Percentiles rank a stretch among this genome's conserved stretches.
Evolutionary conservation across 2,888 invertebrate genomes (phyloP).

Genomic region (Rotaria magnacalcarata): DNA sequence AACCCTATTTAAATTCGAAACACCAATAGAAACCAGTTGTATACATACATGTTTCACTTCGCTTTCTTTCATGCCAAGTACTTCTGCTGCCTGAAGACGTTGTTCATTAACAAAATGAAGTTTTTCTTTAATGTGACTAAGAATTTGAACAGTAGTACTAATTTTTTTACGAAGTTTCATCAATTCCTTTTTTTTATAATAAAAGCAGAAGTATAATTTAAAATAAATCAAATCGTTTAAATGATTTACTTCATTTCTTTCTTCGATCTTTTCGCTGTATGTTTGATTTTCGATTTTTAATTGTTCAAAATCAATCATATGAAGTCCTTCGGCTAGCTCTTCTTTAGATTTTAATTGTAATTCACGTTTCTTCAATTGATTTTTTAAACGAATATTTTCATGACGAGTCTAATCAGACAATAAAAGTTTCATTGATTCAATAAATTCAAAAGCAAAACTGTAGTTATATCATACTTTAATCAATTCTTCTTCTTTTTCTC

Average conservation of each 20-base stretch:
- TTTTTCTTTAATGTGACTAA: constrained; percentile 64
- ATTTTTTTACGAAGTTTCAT: constrained; percentile 61
- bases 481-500: constrained; percentile 33
- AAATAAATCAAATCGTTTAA: not conserved
- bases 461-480: constrained; percentile 26
- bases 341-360: constrained; percentile 60
- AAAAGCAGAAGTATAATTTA: not conserved
- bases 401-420: not conserved
- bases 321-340: constrained; percentile 62
- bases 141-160: constrained; percentile 61
- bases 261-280: constrained; percentile 64
- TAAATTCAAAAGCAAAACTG: not conserved
- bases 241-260: constrained; percentile 61
- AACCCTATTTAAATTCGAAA: not conserved
- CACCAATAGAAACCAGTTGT: not conserved
- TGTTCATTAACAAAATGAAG: constrained; percentile 60
- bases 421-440: constrained; percentile 13
- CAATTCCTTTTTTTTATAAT: constrained; percentile 56
- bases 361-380: constrained; percentile 58
- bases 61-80: constrained; percentile 47
- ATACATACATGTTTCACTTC: constrained; percentile 27
- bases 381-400: constrained; percentile 56
- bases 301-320: constrained; percentile 64
- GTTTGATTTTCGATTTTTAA: constrained; percentile 64
- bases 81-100: constrained; percentile 50